These are phyloP conservation scores for Tenualosa ilisha DNA, from an alignment of 2,797 vertebrate species.

Conservation along the genomic window DNA sequence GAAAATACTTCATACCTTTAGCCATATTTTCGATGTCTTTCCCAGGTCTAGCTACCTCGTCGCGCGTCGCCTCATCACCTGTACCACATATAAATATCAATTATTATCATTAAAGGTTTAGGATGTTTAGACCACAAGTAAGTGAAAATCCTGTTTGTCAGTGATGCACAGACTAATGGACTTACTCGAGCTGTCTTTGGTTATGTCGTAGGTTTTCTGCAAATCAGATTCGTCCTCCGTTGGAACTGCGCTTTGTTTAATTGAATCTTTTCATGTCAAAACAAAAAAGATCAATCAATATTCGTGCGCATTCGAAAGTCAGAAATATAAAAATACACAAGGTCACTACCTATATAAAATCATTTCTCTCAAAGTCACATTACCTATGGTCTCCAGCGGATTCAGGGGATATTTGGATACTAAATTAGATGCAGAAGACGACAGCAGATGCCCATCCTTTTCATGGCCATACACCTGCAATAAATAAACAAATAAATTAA, in stretches of 20 bases:
- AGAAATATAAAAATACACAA: background rate
- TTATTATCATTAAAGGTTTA: constrained; percentile 32
- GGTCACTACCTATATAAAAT: background rate
- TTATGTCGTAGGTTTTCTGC: constrained; percentile 74
- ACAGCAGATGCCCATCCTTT: constrained; percentile 74
- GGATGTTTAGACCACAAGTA: constrained; percentile 26
- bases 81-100: constrained; percentile 37
- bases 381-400: constrained; percentile 77
- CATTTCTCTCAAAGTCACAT: constrained; percentile 39
- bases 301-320: constrained; percentile 41
- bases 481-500: constrained; percentile 58
- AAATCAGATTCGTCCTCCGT: constrained; percentile 77
- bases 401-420: constrained; percentile 77
- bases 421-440: constrained; percentile 65
- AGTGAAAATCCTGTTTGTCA: background rate
- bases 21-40: constrained; percentile 93
- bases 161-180: constrained; percentile 57
- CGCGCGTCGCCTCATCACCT: constrained; percentile 83
- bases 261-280: constrained; percentile 64
- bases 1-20: constrained; percentile 78
- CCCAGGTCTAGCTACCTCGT: constrained; percentile 78
- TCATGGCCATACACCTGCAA: constrained; percentile 84
- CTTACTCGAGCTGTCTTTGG: constrained; percentile 81
- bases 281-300: constrained; percentile 46
- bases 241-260: constrained; percentile 78